Base-by-base conservation (phyloP, 1,140 invertebrate genomes). In the Pomacea maculata region DNA sequence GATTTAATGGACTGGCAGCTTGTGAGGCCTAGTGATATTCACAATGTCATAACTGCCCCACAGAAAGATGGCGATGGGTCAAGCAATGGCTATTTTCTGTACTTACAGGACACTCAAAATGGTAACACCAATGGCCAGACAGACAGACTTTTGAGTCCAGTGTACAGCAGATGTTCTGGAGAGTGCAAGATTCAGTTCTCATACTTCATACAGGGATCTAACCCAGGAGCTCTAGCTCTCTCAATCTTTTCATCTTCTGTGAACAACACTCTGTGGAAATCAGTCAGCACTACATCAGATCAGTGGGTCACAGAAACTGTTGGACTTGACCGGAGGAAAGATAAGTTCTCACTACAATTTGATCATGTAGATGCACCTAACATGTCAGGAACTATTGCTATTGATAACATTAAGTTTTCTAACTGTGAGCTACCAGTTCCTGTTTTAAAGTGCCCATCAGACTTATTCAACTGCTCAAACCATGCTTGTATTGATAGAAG, bases 201-300 rank as follows among this genome's bases (percentile, higher is more conserved):
- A 91, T 94, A 92, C 86, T 95, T 96, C 86, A 95, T 96, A 94
- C 95, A 93, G 85, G 95, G 95, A 6, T 73, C 72, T 19, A 78
- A 67, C 68, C 72, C 86, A 19, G 68, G 88, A 80, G 55, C 72
- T 86, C 52, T 86, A 73, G 55, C 79, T 83, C 76, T 85, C 68
- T 63, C 61, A 83, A 17, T 81, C 0, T 52, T 45, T 19, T 54
- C 29, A 10, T 34, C 14, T 67, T 81, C 81, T 54, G 17, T 84
- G 80, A 19, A 86, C 83, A 52, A 85, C 83, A 25, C 83, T 83
- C 29, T 85, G 85, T 79, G 89, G 88, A 64, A 83, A 73, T 78
- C 77, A 12, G 72, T 83, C 79, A 73, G 68, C 7, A 71, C 73
- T 5, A 78, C 82, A 29, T 85, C 85, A 74, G 78, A 80, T 12